Percentiles rank a stretch among this genome's conserved stretches.
These are phyloP conservation scores for Rhopalosiphum maidis DNA, from an alignment of 1,140 invertebrate genomes.

Conservation along the genomic window DNA sequence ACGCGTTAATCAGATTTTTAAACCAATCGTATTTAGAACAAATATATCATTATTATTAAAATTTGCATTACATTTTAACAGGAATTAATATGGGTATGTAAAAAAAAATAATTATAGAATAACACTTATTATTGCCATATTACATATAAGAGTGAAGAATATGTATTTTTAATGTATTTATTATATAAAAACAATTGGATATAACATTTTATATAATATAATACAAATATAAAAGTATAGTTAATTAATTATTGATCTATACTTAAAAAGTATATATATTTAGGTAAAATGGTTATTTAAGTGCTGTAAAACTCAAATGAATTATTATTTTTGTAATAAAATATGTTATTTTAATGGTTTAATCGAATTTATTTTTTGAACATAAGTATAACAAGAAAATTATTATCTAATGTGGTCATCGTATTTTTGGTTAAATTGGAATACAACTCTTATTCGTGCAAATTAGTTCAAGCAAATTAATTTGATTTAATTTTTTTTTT, in stretches of 20 bases:
- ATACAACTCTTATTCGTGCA: background rate
- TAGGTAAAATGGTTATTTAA: background rate
- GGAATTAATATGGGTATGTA: background rate
- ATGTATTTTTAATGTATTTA: too few relatives aligned
- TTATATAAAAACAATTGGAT: too few relatives aligned
- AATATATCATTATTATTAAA: background rate
- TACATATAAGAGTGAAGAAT: too few relatives aligned
- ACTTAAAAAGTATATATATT: background rate
- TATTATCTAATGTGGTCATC: background rate
- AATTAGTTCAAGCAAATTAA: background rate
- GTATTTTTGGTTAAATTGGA: background rate
- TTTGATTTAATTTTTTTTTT: background rate
- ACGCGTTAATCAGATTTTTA: background rate
- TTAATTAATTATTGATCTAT: background rate
- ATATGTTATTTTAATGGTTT: background rate
- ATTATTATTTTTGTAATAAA: background rate
- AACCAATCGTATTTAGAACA: background rate
- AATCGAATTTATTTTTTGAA: background rate
- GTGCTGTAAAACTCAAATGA: background rate
- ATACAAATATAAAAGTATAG: background rate
- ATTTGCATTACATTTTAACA: background rate
- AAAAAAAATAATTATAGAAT: background rate
- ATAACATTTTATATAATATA: background rate
- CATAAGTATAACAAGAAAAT: background rate
- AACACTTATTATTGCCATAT: background rate